These are phyloP conservation scores for Tychaedon coryphoeus DNA, from an alignment of 2,113 vertebrate genomes.

Conservation along the genomic window DNA sequence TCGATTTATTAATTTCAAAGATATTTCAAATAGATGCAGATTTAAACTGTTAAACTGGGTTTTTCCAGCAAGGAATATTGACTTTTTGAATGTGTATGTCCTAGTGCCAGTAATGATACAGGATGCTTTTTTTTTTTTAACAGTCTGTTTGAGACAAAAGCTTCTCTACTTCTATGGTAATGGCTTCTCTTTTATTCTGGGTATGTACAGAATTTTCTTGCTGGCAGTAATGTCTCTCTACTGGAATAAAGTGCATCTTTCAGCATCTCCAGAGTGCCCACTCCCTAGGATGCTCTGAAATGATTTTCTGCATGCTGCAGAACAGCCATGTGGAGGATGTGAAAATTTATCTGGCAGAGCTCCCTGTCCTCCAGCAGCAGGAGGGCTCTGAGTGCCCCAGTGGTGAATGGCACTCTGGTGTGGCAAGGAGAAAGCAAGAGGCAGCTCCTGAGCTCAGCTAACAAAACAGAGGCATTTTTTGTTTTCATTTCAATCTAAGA, in stretches of 20 bases:
- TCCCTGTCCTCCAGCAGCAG: background rate
- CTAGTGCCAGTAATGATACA: background rate
- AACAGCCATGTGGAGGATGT: background rate
- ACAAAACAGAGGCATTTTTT: background rate
- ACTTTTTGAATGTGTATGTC: background rate
- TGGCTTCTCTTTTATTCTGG: background rate
- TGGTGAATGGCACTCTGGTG: background rate
- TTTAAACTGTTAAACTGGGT: background rate
- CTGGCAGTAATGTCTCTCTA: background rate
- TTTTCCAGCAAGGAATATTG: background rate
- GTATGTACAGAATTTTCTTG: background rate
- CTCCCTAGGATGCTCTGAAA: background rate
- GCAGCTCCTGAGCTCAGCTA: background rate
- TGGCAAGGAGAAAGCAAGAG: background rate
- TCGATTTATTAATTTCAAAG: background rate
- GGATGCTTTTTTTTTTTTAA: background rate
- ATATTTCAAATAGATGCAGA: accelerated
- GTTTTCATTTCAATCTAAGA: background rate
- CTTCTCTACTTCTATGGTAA: background rate
- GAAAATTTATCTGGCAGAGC: background rate
- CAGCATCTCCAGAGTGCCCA: background rate
- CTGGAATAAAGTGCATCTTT: background rate
- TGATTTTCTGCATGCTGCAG: background rate
- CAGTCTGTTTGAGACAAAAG: background rate
- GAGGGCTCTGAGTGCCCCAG: background rate